Percentiles rank a stretch among this genome's conserved stretches.
phyloP scores from a whole-genome alignment of 2,888 invertebrate species.

The Polydrusus pterygomalis region DNA sequence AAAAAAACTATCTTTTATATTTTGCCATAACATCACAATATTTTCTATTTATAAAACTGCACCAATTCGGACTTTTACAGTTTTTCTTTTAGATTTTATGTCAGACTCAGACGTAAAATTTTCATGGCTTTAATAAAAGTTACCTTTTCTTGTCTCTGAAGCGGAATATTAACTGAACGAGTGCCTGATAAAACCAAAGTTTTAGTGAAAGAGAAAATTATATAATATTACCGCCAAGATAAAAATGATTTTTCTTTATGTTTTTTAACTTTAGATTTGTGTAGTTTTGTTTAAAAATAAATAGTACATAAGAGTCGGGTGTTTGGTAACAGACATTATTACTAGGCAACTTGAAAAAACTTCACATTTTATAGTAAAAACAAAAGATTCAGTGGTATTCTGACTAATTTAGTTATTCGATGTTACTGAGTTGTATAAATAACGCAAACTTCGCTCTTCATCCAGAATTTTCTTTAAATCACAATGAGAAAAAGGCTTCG shows the following conservation, averaged over 20 bases:
- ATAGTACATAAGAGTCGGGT: no score
- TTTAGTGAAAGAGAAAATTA: conserved; percentile 47
- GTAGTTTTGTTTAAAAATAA: conserved; percentile 21
- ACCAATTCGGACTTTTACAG: neutral
- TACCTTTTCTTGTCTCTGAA: conserved; percentile 38
- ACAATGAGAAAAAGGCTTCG: no score
- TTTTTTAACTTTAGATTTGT: conserved; percentile 36
- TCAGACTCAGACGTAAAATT: conserved; percentile 33
- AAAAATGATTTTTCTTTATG: conserved; percentile 47
- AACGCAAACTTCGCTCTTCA: no score
- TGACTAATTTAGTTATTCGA: no score
- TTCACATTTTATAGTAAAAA: no score
- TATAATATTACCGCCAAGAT: conserved; percentile 44
- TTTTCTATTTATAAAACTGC: neutral
- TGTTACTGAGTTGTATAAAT: no score
- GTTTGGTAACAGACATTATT: no score
- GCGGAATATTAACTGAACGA: conserved; percentile 46
- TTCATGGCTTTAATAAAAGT: conserved; percentile 38
- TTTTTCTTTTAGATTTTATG: conserved; percentile 26
- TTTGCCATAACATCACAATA: neutral
- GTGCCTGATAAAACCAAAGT: conserved; percentile 46
- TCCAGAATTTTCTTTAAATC: no score
- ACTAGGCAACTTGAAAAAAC: no score
- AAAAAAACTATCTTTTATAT: no score
- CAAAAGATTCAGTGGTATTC: no score